phyloP scores from a whole-genome alignment of 1,140 invertebrate genomes.

The Drosophila ercepeae region DNA sequence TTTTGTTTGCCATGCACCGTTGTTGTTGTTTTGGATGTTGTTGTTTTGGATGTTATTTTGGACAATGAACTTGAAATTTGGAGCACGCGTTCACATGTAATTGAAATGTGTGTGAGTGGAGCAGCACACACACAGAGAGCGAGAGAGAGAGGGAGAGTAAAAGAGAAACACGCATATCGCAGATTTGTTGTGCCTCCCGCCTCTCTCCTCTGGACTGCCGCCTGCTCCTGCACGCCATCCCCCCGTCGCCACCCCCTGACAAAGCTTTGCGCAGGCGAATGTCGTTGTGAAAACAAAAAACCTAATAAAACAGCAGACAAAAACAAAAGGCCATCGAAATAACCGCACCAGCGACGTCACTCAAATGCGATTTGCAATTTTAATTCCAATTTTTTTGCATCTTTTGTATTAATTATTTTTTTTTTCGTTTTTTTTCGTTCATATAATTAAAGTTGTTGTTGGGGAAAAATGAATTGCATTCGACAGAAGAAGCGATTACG shows the following conservation, averaged over 20 bases:
- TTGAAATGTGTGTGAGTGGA: conserved; percentile 57
- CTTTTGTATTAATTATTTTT: conserved; percentile 16
- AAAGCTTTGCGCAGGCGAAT: conserved; percentile 61
- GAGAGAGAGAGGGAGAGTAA: background rate
- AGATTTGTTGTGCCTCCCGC: too few species aligned
- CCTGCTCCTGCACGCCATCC: conserved; percentile 5
- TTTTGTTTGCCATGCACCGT: conserved; percentile 8
- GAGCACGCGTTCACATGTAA: conserved; percentile 58
- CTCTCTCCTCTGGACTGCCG: conserved; percentile 10
- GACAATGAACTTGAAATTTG: conserved; percentile 72
- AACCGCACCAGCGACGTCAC: conserved; percentile 27
- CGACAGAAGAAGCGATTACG: conserved; percentile 12
- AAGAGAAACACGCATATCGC: background rate
- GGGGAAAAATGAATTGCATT: conserved; percentile 58
- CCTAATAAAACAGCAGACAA: conserved; percentile 80
- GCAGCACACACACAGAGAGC: conserved; percentile 6
- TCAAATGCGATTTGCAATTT: conserved; percentile 72
- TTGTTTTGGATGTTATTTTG: conserved; percentile 34
- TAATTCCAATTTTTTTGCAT: conserved; percentile 53
- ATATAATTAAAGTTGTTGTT: conserved; percentile 71
- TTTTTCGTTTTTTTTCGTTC: conserved; percentile 35
- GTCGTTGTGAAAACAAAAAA: conserved; percentile 79
- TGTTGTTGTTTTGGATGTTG: conserved; percentile 6
- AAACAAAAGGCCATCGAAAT: conserved; percentile 62
- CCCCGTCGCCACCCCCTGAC: background rate